Evolutionary conservation across 2,797 vertebrate species (phyloP).

Genomic region (Falco naumanni): DNA sequence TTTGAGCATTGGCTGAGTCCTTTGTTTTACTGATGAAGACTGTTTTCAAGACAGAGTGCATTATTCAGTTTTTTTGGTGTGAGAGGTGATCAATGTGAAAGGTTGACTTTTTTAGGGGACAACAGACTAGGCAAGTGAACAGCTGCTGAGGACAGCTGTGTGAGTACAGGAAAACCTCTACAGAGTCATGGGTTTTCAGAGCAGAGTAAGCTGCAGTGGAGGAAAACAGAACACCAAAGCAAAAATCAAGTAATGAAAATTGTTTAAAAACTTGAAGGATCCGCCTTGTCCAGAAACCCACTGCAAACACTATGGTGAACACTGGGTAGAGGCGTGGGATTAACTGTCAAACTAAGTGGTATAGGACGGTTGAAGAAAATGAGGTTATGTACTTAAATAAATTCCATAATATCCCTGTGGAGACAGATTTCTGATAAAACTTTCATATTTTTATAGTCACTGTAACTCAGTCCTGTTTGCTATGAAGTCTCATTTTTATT

Average conservation of each 20-base stretch:
- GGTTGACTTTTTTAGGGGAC: background rate
- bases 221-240: background rate
- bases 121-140: background rate
- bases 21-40: background rate
- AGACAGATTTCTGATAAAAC: background rate
- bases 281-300: background rate
- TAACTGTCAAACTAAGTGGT: background rate
- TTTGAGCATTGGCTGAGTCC: background rate
- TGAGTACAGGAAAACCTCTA: background rate
- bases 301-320: background rate
- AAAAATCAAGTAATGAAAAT: background rate
- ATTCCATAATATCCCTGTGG: background rate
- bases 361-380: background rate
- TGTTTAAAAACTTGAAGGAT: background rate
- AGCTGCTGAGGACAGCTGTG: background rate
- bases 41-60: background rate
- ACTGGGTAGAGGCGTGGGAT: background rate
- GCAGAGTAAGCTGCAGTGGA: background rate
- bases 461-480: background rate
- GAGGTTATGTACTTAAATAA: background rate
- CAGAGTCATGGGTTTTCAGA: background rate
- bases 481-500: background rate
- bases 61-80: background rate
- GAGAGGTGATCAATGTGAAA: background rate
- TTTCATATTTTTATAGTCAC: background rate